Conservation (phyloP, 2,888 invertebrate species). For the Sclerodermus sp. region DNA sequence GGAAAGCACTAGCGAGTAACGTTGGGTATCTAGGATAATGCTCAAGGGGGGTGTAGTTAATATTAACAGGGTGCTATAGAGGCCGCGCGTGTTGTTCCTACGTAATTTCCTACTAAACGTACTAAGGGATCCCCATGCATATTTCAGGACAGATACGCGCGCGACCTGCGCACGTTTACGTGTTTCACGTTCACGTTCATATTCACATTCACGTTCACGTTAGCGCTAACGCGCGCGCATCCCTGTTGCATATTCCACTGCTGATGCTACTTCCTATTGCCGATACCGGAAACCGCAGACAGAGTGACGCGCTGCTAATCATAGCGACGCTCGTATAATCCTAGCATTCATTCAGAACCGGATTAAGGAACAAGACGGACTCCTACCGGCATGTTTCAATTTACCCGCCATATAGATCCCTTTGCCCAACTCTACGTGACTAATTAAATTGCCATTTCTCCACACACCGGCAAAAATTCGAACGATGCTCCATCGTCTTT, state of each 20-base stretch:
- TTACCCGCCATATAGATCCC: neutral
- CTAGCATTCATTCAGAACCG: constrained; percentile 16
- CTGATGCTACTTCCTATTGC: neutral
- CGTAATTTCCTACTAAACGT: constrained; percentile 50
- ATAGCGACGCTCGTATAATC: constrained; percentile 15
- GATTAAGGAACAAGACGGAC: constrained; percentile 7
- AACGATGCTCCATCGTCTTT: no score
- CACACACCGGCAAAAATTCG: no score
- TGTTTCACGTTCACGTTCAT: no score
- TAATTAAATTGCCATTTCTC: no score
- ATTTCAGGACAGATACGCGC: constrained; percentile 36
- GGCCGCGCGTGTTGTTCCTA: constrained; percentile 45
- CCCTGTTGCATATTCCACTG: no score
- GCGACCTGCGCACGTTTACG: neutral
- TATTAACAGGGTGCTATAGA: constrained; percentile 46
- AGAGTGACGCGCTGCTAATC: constrained; percentile 12
- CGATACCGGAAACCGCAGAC: constrained; percentile 8
- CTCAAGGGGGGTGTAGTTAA: constrained; percentile 41
- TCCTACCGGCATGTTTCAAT: neutral
- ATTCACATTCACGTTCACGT: no score
- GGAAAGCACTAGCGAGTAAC: neutral
- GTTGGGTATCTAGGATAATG: constrained; percentile 31
- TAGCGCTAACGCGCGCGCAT: no score
- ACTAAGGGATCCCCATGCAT: constrained; percentile 47
- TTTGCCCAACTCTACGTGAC: no score